Evolutionary conservation across 2,888 invertebrate genomes (phyloP), one percentile per base, ranked within the genome.

Genomic region (Orthosia cruda): DNA sequence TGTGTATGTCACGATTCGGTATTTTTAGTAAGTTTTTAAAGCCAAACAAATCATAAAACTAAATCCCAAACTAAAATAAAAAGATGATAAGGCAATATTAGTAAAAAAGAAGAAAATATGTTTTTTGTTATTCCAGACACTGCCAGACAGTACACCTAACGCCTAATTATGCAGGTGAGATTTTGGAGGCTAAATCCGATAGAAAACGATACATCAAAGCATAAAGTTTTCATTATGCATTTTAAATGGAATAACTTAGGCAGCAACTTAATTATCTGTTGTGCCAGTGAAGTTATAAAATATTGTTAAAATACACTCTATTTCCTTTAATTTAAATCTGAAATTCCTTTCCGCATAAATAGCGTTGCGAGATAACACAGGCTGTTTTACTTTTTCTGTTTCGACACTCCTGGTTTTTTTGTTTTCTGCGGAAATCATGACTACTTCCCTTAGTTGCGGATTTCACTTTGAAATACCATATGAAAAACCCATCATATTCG

Each of bases 81-180:
- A 54, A 63, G 20, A 64, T 74, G 68, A 58, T 45, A 68, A 83
- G 73, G 74, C 71, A 66, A 61, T 71, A 77, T 59, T 32, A 78
- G 68, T 71, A 72, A 61, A 50, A 70, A 26, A 32, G 9, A 73
- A 67, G 23, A 59, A 67, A 49, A n/a, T 40, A 23, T 55, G 13
- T 49, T 62, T 15, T 61, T 49, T 26, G 15, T 16, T 73, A 55
- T 18, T 47, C 12, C 50, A 23, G 23, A 66, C 15, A 26, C 0
- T 13, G 13, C 12, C 50, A 23, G 23, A 66, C 15, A 26, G 0
- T 13, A 15, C 32, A 59, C 32, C 20, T n/a, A 45, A 20, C n/a
- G n/a, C n/a, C n/a, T n/a, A n/a, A n/a, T n/a, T 71, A 73, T 16
- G 55, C 26, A 62, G 47, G 32, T 50, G 73, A 77, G 54, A 47